These are phyloP conservation scores for Echeneis naucrates DNA, from an alignment of 2,797 vertebrate species.

Conservation along the genomic window DNA sequence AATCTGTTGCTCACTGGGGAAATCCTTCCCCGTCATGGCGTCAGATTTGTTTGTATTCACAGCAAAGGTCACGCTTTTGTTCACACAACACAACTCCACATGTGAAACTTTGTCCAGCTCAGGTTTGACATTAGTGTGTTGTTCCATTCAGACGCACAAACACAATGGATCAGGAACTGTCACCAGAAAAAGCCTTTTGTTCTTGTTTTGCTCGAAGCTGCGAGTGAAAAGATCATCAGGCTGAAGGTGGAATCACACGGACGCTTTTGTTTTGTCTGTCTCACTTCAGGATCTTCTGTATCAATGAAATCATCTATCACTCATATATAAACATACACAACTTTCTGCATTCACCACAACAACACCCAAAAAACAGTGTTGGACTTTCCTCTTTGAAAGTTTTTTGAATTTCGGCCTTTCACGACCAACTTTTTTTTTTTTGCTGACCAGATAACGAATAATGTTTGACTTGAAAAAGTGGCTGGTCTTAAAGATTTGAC, in stretches of 20 bases:
- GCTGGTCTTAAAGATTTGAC: too few species aligned
- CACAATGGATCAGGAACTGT: background rate
- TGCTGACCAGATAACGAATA: too few species aligned
- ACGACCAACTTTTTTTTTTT: too few species aligned
- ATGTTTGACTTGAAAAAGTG: too few species aligned
- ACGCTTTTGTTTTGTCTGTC: too few species aligned
- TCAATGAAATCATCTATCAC: too few species aligned
- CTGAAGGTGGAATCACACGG: background rate
- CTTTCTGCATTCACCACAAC: too few species aligned
- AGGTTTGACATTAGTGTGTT: background rate
- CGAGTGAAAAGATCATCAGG: background rate
- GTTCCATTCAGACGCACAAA: background rate
- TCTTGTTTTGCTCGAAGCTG: background rate
- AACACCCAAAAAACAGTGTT: too few species aligned
- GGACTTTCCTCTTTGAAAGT: too few species aligned
- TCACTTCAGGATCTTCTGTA: too few species aligned
- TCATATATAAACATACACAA: too few species aligned
- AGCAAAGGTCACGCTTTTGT: constrained; percentile 23
- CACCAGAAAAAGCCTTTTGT: background rate
- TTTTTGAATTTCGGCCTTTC: too few species aligned
- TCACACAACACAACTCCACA: background rate
- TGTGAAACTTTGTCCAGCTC: background rate
- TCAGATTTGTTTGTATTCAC: background rate
- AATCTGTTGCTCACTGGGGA: background rate
- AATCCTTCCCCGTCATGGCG: background rate